phyloP scores from a whole-genome alignment of 92 coral and sea anemone species.

The Palythoa grandis region DNA sequence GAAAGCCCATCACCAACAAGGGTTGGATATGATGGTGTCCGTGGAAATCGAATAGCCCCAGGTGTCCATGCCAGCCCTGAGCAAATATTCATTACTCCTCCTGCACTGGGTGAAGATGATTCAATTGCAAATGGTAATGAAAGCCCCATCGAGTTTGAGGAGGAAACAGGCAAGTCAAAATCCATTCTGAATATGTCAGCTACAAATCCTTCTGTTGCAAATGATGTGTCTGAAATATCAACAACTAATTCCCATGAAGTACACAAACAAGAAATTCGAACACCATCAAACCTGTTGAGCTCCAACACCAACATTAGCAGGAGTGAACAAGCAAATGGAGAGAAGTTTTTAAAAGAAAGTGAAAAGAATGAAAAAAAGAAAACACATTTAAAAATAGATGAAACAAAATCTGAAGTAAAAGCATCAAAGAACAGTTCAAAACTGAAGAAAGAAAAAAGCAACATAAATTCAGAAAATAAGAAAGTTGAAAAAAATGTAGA shows the following conservation, averaged over 20 bases:
- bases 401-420: slow-evolving; percentile 44
- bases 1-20: slow-evolving; percentile 55
- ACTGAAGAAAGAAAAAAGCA: slow-evolving; percentile 51
- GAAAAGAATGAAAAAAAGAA: slow-evolving; percentile 56
- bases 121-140: slow-evolving; percentile 19
- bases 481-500: slow-evolving; percentile 40
- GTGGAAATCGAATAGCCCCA: slow-evolving; percentile 85
- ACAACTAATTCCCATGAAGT: background rate
- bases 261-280: background rate
- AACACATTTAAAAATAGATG: slow-evolving; percentile 22
- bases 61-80: slow-evolving; percentile 64
- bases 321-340: slow-evolving; percentile 15
- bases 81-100: background rate
- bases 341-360: slow-evolving; percentile 44
- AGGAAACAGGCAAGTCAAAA: background rate
- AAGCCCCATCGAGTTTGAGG: slow-evolving; percentile 7
- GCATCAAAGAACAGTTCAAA: slow-evolving; percentile 45
- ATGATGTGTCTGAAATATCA: slow-evolving; percentile 29
- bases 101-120: slow-evolving; percentile 1
- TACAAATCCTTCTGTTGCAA: slow-evolving; percentile 13
- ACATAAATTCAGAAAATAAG: slow-evolving; percentile 30
- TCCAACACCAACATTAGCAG: slow-evolving; percentile 24
- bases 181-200: background rate
- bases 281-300: background rate
- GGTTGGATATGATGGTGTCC: slow-evolving; percentile 81